Conservation (phyloP, 2,888 invertebrate genomes). For the Lamellibrachia columna region DNA sequence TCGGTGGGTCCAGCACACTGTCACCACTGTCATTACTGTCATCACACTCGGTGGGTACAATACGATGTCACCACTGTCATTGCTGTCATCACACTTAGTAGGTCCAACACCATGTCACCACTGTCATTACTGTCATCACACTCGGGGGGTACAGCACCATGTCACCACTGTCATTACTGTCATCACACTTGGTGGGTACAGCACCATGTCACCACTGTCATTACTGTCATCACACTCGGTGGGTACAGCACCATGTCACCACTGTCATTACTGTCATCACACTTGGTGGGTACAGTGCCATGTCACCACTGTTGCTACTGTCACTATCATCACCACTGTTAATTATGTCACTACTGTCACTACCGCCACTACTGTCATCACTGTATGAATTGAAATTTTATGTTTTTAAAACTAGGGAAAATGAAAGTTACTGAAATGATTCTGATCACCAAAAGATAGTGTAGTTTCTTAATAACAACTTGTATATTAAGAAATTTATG, state of each 20-base stretch:
- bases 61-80: neutral
- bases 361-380: neutral
- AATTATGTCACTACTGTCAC: neutral
- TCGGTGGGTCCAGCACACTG: neutral
- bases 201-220: no score
- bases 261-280: slow-evolving; percentile 14
- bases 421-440: no score
- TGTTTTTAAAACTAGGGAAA: no score
- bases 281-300: neutral
- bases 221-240: no score
- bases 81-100: neutral
- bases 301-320: no score
- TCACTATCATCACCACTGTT: neutral
- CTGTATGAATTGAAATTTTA: neutral
- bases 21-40: neutral
- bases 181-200: neutral
- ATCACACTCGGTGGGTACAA: neutral
- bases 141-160: neutral
- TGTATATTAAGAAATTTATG: no score
- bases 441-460: no score
- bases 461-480: no score
- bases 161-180: neutral
- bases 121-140: neutral
- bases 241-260: neutral
- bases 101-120: neutral